Evolutionary conservation across 2,113 vertebrate genomes (phyloP), one percentile per base, ranked within the genome.

Genomic region (Caranx melampygus): DNA sequence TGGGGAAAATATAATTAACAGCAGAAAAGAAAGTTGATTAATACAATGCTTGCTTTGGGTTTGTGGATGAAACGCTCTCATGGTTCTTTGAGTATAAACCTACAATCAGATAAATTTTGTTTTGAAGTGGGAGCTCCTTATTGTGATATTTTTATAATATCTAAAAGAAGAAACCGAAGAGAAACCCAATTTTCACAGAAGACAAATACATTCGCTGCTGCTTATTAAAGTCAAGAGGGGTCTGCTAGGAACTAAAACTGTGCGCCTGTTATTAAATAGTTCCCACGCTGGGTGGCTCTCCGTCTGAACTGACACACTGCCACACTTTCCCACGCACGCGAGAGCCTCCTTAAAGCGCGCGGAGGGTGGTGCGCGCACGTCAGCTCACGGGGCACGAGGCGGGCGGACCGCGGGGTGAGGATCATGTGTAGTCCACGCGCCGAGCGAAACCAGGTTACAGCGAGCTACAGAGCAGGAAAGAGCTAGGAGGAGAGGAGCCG

Each of bases 381-480:
- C 74, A 67, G 82, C 82, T 88, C 85, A 80, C 89, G 79, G 92
- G 89, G 90, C 87, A 91, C 92, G 83, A 92, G 92, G 94, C 92
- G 92, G 93, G 90, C 92, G 86, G 83, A 45, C 90, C 64, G 78
- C 84, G 63, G 72, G 81, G 75, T 89, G 88, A 91, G 79, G 93
- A 93, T 95, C 94, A 94, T 94, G 94, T 94, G 94, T 94, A 91
- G 91, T 94, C 94, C 95, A 95, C 92, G 93, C 93, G 94, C 93
- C 65, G 85, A 92, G 92, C 65, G 85, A 92, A 92, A 92, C 82
- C 88, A 89, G 91, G 94, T 94, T 93, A 93, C 49, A 75, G 68
- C 49, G 87, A 87, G 79, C 26, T 6, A 84, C 75, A 35, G 83
- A 88, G 82, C 59, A 52, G 80, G 68, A 63, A 47, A 21, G 51